These are phyloP conservation scores for Phaetusa simplex DNA, from an alignment of 2,113 vertebrate genomes.

Conservation along the genomic window DNA sequence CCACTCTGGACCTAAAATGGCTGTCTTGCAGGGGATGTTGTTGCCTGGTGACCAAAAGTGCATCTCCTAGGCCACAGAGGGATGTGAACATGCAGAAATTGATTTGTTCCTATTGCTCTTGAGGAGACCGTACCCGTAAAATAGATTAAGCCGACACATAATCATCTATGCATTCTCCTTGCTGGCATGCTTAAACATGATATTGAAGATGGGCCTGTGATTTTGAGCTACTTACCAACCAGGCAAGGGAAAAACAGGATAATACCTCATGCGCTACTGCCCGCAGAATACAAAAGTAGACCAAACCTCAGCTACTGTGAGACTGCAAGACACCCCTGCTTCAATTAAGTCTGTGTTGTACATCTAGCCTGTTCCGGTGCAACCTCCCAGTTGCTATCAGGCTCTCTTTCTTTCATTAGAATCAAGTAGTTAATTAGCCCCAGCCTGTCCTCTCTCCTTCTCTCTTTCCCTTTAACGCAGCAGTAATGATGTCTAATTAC, in stretches of 20 bases:
- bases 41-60: conserved; percentile 79
- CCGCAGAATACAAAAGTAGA: conserved; percentile 52
- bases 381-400: conserved; percentile 77
- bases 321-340: conserved; percentile 58
- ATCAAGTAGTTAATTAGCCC: conserved; percentile 84
- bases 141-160: conserved; percentile 26
- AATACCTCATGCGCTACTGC: not conserved
- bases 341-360: conserved; percentile 68
- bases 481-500: conserved; percentile 85
- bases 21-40: conserved; percentile 69
- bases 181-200: conserved; percentile 41
- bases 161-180: not conserved
- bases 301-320: conserved; percentile 49
- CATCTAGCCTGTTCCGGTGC: conserved; percentile 65
- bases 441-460: conserved; percentile 79
- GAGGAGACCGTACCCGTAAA: conserved; percentile 38
- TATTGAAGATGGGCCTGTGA: not conserved
- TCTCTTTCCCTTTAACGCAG: conserved; percentile 75
- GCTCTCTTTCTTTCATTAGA: conserved; percentile 81
- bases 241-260: not conserved
- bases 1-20: conserved; percentile 71
- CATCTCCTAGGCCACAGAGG: conserved; percentile 66
- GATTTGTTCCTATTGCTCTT: conserved; percentile 59
- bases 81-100: conserved; percentile 64
- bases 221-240: conserved; percentile 31